A percentile compares a stretch with the other conserved stretches of the same genome.
These are phyloP conservation scores for Ochropacha duplaris DNA, from an alignment of 2,888 invertebrate species.

Conservation along the genomic window DNA sequence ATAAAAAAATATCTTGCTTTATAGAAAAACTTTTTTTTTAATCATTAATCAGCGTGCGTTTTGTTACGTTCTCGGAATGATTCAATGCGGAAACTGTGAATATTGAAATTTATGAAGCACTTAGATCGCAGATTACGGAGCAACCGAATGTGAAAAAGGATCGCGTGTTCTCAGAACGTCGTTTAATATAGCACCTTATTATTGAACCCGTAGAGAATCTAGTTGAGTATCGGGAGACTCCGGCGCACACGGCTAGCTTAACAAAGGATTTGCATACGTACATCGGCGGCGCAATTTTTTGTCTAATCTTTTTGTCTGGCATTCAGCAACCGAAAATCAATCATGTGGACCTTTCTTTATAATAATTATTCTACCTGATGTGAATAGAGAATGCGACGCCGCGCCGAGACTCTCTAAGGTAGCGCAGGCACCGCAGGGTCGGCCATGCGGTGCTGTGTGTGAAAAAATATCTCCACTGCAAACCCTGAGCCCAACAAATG, in stretches of 20 bases:
- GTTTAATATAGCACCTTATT: background rate
- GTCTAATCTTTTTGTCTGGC: conserved; percentile 35
- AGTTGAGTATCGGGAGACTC: background rate
- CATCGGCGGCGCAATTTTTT: conserved; percentile 38
- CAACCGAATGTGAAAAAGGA: conserved; percentile 12
- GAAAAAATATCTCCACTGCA: background rate
- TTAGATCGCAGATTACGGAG: conserved; percentile 20
- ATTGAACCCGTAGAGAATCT: background rate
- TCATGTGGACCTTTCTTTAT: conserved; percentile 16
- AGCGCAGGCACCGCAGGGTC: background rate
- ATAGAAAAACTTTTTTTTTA: background rate
- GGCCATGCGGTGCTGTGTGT: too few species aligned
- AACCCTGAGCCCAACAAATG: background rate
- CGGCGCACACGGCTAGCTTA: conserved; percentile 6
- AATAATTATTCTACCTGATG: background rate
- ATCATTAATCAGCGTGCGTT: conserved; percentile 18
- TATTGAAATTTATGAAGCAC: conserved; percentile 28
- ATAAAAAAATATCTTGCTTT: background rate
- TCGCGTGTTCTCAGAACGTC: conserved; percentile 7
- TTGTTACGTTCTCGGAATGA: conserved; percentile 25
- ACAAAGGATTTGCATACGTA: conserved; percentile 46
- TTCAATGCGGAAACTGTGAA: conserved; percentile 12
- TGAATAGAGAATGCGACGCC: background rate
- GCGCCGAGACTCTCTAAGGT: background rate
- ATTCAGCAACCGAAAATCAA: conserved; percentile 31